Evolutionary conservation across 2,113 vertebrate genomes (phyloP).

Genomic region (Gasterosteus aculeatus): DNA sequence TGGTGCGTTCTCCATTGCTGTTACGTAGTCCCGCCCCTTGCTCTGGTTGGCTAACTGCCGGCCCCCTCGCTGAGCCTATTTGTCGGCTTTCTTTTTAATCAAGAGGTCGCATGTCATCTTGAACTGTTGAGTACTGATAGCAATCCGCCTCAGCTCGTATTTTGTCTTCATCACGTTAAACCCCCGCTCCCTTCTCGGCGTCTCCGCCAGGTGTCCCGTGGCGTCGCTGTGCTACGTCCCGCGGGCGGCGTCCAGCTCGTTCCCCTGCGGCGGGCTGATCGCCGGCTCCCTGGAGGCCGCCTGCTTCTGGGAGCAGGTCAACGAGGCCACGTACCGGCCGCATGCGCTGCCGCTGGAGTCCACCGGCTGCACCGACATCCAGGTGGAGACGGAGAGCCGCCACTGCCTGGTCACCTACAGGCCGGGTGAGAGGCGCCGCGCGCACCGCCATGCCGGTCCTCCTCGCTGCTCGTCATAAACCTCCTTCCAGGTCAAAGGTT

Average conservation of each 20-base stretch:
- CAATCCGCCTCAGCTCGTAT: no score
- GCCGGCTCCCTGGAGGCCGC: slow-evolving; percentile 92
- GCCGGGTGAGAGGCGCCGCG: slow-evolving; percentile 61
- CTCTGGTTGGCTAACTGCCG: background rate
- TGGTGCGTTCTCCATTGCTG: background rate
- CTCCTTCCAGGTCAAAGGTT: no score
- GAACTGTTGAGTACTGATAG: no score
- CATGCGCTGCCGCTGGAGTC: slow-evolving; percentile 89
- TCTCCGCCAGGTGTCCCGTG: slow-evolving; percentile 85
- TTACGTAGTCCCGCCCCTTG: background rate
- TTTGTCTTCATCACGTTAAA: no score
- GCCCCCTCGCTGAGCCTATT: background rate
- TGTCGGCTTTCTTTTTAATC: background rate
- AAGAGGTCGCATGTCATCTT: no score
- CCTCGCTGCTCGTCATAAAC: no score
- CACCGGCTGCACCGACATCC: slow-evolving; percentile 89
- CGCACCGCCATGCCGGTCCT: no score
- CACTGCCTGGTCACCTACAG: slow-evolving; percentile 95
- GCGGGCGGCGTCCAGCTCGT: slow-evolving; percentile 83
- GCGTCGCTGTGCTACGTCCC: slow-evolving; percentile 92
- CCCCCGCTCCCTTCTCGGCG: no score
- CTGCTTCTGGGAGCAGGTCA: slow-evolving; percentile 92
- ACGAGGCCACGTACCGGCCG: slow-evolving; percentile 82
- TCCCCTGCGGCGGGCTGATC: slow-evolving; percentile 90
- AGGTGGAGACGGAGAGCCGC: slow-evolving; percentile 88